phyloP scores from a whole-genome alignment of 1,140 invertebrate species.

The Anoplophora glabripennis region DNA sequence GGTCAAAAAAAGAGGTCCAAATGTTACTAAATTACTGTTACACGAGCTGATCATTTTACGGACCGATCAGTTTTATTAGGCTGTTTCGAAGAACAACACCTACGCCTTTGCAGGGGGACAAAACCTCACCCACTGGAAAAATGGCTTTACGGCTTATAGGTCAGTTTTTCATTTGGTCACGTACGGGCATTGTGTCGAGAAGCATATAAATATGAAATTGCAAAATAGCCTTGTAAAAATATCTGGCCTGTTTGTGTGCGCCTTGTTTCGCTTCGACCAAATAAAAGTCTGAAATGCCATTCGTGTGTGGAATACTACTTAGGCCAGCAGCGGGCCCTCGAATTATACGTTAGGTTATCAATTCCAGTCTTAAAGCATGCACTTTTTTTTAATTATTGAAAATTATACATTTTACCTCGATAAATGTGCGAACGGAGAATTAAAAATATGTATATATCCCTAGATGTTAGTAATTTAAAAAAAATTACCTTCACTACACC shows the following conservation, averaged over 20 bases:
- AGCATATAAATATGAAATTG: constrained; percentile 7
- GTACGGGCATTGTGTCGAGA: constrained; percentile 3
- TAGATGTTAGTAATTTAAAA: too few species aligned
- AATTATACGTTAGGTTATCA: too few species aligned
- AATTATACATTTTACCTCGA: too few species aligned
- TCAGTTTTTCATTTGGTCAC: constrained; percentile 7
- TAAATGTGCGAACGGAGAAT: too few species aligned
- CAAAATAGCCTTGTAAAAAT: constrained; percentile 6
- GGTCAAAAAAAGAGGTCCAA: too few species aligned
- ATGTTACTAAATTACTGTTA: too few species aligned
- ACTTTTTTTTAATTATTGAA: too few species aligned
- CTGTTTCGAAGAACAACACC: neutral
- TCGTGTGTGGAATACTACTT: neutral
- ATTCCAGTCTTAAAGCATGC: too few species aligned
- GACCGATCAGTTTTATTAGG: neutral
- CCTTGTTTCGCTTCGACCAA: neutral
- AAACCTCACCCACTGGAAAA: neutral
- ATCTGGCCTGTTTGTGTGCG: neutral
- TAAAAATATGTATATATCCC: too few species aligned
- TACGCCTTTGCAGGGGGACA: neutral
- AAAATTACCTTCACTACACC: too few species aligned
- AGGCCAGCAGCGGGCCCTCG: neutral
- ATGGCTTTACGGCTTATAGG: neutral
- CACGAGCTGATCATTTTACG: too few species aligned
- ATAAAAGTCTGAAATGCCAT: constrained; percentile 4